These are phyloP conservation scores for Acyrthosiphon pisum DNA, from an alignment of 1,140 invertebrate genomes.

Conservation along the genomic window DNA sequence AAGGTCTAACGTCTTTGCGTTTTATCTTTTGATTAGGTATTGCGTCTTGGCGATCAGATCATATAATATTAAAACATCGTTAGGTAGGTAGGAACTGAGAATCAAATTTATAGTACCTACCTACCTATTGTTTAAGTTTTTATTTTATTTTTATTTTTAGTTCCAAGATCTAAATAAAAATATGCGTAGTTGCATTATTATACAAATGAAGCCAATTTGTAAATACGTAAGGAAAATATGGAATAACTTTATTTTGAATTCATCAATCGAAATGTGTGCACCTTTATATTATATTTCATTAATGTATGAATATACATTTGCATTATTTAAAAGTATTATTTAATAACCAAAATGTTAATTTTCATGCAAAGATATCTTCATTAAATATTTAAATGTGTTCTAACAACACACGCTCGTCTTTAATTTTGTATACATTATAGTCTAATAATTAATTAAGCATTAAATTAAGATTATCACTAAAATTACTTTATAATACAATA, in stretches of 20 bases:
- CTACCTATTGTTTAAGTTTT: not conserved
- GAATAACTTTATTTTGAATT: not conserved
- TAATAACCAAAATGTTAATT: not conserved
- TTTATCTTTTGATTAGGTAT: not conserved
- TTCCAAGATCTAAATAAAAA: not conserved
- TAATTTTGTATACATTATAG: not conserved
- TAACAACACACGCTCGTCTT: not conserved
- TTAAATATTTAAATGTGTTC: not conserved
- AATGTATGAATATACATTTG: not conserved
- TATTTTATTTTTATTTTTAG: not conserved
- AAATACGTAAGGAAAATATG: not conserved
- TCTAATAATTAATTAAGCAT: not conserved
- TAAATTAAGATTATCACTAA: not conserved
- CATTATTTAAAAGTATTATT: not conserved
- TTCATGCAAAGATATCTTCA: not conserved
- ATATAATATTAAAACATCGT: not conserved
- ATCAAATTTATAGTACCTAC: not conserved
- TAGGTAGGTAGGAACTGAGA: not conserved
- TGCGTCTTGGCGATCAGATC: not conserved
- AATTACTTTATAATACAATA: not conserved
- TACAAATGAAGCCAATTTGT: not conserved
- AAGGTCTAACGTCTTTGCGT: not conserved
- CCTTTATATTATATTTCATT: not conserved
- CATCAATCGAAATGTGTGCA: not conserved
- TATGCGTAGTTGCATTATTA: not conserved